Percentiles rank a stretch among this genome's conserved stretches.
These are phyloP conservation scores for Aegotheles bennettii DNA, from an alignment of 2,113 vertebrate species.

Conservation along the genomic window DNA sequence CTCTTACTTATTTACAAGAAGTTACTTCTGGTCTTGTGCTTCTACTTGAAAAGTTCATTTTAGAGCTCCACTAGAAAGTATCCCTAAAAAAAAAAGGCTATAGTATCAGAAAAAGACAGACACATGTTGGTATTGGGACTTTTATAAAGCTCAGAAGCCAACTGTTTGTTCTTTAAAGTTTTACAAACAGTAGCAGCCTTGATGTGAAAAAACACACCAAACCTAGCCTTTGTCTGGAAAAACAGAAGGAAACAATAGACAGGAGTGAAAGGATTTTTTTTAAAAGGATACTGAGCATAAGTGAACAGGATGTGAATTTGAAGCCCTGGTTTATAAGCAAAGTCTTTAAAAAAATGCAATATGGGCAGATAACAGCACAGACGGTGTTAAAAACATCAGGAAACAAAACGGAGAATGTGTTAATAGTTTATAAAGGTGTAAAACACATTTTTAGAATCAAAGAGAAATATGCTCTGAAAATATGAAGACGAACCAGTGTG, in stretches of 20 bases:
- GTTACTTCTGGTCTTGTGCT: neutral
- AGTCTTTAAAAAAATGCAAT: neutral
- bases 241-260: conserved; percentile 23
- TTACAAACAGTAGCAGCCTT: neutral
- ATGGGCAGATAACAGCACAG: neutral
- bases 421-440: neutral
- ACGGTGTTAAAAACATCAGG: neutral
- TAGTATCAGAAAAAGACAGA: neutral
- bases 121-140: neutral
- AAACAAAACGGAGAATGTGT: neutral
- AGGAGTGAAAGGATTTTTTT: neutral
- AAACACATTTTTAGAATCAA: neutral
- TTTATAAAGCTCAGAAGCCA: neutral
- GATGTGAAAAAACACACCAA: neutral
- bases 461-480: neutral
- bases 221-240: neutral
- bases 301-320: conserved; percentile 27
- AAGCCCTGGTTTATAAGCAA: neutral
- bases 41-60: neutral
- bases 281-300: neutral
- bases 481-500: neutral
- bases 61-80: neutral
- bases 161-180: neutral
- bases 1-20: neutral
- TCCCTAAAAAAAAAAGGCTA: neutral